Base-by-base conservation (phyloP, 2,888 invertebrate genomes). In the Noctua fimbriata region DNA sequence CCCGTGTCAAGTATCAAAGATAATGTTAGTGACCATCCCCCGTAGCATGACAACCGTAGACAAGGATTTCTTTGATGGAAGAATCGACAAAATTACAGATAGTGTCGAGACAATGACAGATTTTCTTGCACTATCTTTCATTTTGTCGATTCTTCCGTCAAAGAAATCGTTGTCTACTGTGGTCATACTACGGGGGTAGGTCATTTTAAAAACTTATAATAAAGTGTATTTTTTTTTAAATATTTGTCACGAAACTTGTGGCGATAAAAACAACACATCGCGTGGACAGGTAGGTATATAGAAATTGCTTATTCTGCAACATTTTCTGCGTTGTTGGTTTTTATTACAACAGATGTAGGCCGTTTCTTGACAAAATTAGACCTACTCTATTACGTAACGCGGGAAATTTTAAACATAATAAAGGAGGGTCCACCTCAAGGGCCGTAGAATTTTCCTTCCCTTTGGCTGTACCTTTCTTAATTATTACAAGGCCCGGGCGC, bases 321-420 rank as follows among this genome's bases (percentile, higher is more conserved):
- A 87, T 81, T 87, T 78, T 84, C 71, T 75, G 72, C 72, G 63
- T 81, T 83, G 75, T 77, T 83, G 52, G 73, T 81, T 78, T 84
- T 85, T 78, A 74, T 83, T 77, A 79, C 81, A 67, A 79, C 78
- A 79, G 73, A 81, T 78, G 87, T 78, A 80, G 44, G 65, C 73
- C 65, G 69, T 81, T 77, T 73, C 79, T 73, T 78, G 73, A 71
- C 79, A 88, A 89, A 86, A 89, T 86, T 82, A 79, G 76, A 82
- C 81, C 67, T 44, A 78, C 63, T 85, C 74, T 80, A 81, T 88
- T 86, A 88, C 78, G 79, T 72, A 78, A 81, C 60, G 77, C 69
- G 58, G 82, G 73, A 79, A 86, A 89, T 86, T 89, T 89, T 80
- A 88, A 88, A 89, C 82, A 73, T 81, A 83, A 86, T 89, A 86